These are phyloP conservation scores for Bugulina stolonifera DNA, from an alignment of 2,888 invertebrate species.

Conservation along the genomic window DNA sequence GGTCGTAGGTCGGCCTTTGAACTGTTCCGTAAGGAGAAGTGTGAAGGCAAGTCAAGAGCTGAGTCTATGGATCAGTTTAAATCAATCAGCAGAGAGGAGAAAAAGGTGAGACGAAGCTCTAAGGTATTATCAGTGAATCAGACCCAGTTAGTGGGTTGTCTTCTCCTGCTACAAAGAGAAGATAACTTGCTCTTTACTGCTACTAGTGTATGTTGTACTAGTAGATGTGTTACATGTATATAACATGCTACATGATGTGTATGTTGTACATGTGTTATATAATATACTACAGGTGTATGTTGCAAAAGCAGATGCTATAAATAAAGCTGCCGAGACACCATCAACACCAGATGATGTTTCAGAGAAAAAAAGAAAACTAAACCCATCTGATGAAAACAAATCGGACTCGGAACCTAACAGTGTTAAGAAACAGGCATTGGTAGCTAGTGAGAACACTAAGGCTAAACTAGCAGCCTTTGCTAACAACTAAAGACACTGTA, in stretches of 20 bases:
- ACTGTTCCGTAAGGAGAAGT: conserved; percentile 7
- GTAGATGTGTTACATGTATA: background rate
- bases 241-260: background rate
- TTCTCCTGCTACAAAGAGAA: no score
- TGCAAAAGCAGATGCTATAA: background rate
- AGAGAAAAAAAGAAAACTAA: conserved; percentile 8
- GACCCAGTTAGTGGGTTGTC: no score
- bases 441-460: conserved; percentile 19
- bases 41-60: conserved; percentile 22
- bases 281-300: background rate
- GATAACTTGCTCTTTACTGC: no score
- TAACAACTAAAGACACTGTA: background rate
- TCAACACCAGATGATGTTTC: background rate
- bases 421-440: conserved; percentile 1
- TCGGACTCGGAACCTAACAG: background rate
- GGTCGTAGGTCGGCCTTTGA: conserved; percentile 17
- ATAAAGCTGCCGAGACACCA: background rate
- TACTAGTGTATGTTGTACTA: no score
- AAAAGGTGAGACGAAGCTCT: no score
- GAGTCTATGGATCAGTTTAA: conserved; percentile 16
- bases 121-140: no score
- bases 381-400: background rate
- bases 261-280: background rate
- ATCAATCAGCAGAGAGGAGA: background rate
- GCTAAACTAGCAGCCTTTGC: conserved; percentile 15